phyloP scores from a whole-genome alignment of 2,113 vertebrate species.

The Chionomys nivalis region DNA sequence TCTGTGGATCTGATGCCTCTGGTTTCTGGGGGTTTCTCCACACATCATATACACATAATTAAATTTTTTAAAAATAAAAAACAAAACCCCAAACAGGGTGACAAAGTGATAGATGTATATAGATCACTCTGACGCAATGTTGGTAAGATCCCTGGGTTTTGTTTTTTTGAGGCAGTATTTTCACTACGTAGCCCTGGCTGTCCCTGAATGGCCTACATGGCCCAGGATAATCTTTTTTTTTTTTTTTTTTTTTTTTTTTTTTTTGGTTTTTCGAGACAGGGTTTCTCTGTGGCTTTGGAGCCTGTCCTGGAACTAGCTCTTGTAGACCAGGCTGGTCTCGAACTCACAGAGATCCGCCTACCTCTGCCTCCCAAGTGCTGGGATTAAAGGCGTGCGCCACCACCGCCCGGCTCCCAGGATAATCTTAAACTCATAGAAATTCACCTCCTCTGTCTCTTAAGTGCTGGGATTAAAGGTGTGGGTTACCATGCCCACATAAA shows the following conservation, averaged over 20 bases:
- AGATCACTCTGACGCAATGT: background rate
- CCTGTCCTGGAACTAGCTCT: too few relatives aligned
- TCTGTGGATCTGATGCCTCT: background rate
- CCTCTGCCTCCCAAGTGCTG: too few relatives aligned
- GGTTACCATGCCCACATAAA: background rate
- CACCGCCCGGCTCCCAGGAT: too few relatives aligned
- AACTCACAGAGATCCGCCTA: too few relatives aligned
- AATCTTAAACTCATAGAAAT: background rate
- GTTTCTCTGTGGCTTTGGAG: too few relatives aligned
- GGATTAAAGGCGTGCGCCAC: too few relatives aligned
- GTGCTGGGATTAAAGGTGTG: background rate
- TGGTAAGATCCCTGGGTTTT: background rate
- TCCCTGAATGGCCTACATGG: background rate
- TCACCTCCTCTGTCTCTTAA: background rate
- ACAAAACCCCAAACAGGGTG: background rate
- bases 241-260: too few relatives aligned
- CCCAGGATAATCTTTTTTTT: too few relatives aligned
- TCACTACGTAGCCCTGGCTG: background rate
- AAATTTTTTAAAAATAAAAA: background rate
- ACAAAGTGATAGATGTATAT: background rate
- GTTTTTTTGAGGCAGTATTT: background rate
- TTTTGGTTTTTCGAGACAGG: too few relatives aligned
- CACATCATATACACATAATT: background rate
- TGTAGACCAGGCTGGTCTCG: too few relatives aligned
- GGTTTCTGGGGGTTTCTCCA: background rate